Evolutionary conservation across 2,888 invertebrate genomes (phyloP), one percentile per base, ranked within the genome.

Genomic region (Temnothorax unifasciatus): DNA sequence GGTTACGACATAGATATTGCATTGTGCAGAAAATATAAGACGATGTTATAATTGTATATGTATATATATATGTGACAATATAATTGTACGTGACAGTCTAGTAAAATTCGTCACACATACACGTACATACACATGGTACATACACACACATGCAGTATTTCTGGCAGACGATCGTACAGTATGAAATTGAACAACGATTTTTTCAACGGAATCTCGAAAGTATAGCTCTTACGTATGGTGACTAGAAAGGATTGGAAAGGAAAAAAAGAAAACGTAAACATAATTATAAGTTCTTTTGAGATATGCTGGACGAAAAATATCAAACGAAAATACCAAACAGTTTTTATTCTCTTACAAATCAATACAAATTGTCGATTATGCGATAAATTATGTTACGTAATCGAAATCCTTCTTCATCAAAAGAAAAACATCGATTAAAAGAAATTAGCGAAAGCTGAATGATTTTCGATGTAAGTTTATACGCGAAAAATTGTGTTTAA

Each of bases 401-500:
- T 52, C 21, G 6, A 64, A 64, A n/a, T 15, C 54, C 11, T 64
- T 76, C 66, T n/a, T 54, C 9, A 77, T 2, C 44, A 57, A n/a
- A 66, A 38, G 13, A 63, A 21, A 47, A 76, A 66, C 25, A 47
- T 34, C 25, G 34, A 79, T 15, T 15, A 11, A 47, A 47, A 63
- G n/a, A 63, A n/a, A 50, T 74, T 29, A 74, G 38, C 1, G 6
- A 59, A 74, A n/a, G 13, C 13, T 44, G 44, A n/a, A 1, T 13
- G 6, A 63, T 61, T 74, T 41, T 29, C 29, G 41, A 79, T 77
- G n/a, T 74, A 84, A 69, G 84, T 90, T 86, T 79, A 74, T 84
- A 85, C 41, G 21, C 18, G 57, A 85, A 79, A 9, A 83, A 82
- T 73, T 83, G 50, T 79, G 83, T 86, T 87, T 77, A 90, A 85